Base-by-base conservation (phyloP, 2,888 invertebrate genomes). In the Fragum whitleyi region DNA sequence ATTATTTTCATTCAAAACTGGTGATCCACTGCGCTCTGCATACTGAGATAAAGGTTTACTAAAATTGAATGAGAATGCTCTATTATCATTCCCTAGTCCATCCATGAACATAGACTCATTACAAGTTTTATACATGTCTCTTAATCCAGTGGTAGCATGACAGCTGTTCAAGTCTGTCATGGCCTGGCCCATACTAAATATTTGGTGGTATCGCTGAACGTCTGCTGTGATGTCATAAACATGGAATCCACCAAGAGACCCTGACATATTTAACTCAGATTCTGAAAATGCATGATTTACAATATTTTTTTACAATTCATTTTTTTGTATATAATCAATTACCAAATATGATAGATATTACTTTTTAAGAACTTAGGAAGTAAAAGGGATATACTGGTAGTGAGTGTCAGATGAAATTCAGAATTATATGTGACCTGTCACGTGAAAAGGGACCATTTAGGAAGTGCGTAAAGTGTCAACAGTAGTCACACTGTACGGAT, bases 231-330 rank as follows among this genome's bases (percentile, higher is more conserved):
- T 96, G 94, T 98, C 97, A 83, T 98, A 95, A 47, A 95, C 91
- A 94, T 98, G 98, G 86, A 98, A 95, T 11, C 98, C 98, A 81
- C 98, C 98, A 72, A 99, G 95, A 0, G 97, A 98, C 0, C 98
- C 98, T 91, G 96, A 95, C 79, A 97, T 96, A 71, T 96, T 95
- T 79, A 97, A 94, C 93, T 93, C 92, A 32, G 95, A 94, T 83
- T 95, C 96, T 95, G 85, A 7, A 86, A 86, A 65, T 51, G 62
- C 32, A 36, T 6, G 9, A 36, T 6, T 6, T 36, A 36, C 32
- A 36, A 23, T n/a, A 59, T n/a, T n/a, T n/a, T 36, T 36, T 36
- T 36, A 36, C 32, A 36, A 36, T n/a, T n/a, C n/a, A n/a, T n/a
- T n/a, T n/a, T n/a, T n/a, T n/a, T n/a, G n/a, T n/a, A n/a, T n/a